Conservation (phyloP, 2,113 vertebrate genomes). For the Phrynosoma platyrhinos region DNA sequence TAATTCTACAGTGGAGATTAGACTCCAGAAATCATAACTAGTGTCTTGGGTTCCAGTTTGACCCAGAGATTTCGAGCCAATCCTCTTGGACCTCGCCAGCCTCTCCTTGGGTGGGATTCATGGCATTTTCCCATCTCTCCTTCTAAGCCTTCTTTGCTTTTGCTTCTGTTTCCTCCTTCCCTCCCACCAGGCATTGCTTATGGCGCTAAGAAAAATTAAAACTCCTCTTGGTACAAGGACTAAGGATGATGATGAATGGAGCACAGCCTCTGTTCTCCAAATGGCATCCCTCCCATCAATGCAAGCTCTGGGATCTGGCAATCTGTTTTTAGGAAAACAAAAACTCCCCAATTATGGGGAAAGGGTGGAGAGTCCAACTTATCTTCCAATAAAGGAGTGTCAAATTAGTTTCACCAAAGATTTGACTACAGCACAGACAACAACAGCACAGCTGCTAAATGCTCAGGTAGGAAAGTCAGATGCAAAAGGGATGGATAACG, state of each 20-base stretch:
- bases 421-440: neutral
- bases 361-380: neutral
- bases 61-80: too few species aligned
- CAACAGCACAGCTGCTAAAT: neutral
- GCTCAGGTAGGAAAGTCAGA: too few species aligned
- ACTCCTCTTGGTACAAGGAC: too few species aligned
- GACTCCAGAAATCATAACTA: too few species aligned
- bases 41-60: too few species aligned
- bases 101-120: neutral
- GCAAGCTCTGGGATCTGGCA: neutral
- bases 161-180: fast-evolving
- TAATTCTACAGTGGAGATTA: too few species aligned
- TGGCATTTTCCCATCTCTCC: neutral
- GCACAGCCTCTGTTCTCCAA: too few species aligned
- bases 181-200: neutral
- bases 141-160: neutral
- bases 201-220: neutral
- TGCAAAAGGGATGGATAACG: neutral
- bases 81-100: too few species aligned
- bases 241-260: too few species aligned
- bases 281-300: neutral
- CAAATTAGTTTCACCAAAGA: neutral
- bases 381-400: neutral
- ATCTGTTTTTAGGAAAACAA: neutral
- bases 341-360: neutral